Base-by-base conservation (phyloP, 2,797 vertebrate genomes). In the Pygocentrus nattereri region DNA sequence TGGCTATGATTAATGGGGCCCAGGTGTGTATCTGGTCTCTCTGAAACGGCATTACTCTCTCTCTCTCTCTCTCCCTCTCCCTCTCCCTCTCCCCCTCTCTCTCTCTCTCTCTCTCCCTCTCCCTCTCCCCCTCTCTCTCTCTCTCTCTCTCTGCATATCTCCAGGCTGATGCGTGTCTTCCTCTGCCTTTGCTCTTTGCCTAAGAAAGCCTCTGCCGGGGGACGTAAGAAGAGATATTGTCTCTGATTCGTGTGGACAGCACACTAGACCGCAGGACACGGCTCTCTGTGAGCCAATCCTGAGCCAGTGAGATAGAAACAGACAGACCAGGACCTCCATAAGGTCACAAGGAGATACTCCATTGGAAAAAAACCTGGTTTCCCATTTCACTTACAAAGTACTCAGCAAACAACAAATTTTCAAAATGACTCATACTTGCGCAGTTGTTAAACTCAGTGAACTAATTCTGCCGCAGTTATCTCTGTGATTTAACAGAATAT, bases 201-300 rank as follows among this genome's bases (percentile, higher is more conserved):
- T 59, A 62, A 78, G 30, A 68, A 50, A 68, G 61, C 30, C 59
- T 68, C 41, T 0, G 52, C 79, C 50, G 18, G 30, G 59, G 74
- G 62, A n/a, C 23, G 21, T 8, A 61, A 70, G 6, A 58, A 5
- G 30, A 62, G 76, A 38, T 67, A 71, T 70, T 38, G 68, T 72
- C 21, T 27, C 30, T 67, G 74, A 74, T 78, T 68, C 54, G 23
- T 74, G 47, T 61, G 70, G 58, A 72, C 78, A 80, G 70, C 31
- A 6, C 5, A 31, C 50, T 72, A 15, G 2, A n/a, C 61, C 47
- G 58, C 52, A 16, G 44, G 82, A 74, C 70, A 67, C 62, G 61
- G n/a, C 23, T n/a, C 2, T 54, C n/a, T 8, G 13, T n/a, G 49
- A 83, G 78, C 74, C 30, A 61, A 47, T 58, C 50, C 67, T 25